phyloP scores from a whole-genome alignment of 2,113 vertebrate species.

The Callionymus lyra region DNA sequence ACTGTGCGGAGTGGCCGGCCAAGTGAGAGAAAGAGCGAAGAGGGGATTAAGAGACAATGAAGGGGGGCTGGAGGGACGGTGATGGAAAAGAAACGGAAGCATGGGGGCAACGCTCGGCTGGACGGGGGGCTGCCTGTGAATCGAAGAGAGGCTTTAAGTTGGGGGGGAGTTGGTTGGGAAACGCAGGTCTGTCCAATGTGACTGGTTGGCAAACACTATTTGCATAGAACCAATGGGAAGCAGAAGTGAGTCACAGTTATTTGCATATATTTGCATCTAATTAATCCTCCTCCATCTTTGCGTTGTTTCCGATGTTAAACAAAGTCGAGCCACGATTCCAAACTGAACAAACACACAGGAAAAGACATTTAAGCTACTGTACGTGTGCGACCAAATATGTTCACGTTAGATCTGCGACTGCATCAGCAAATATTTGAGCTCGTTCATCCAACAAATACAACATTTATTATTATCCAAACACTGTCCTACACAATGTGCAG shows the following conservation, averaged over 20 bases:
- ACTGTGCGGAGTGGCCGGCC: conserved; percentile 19
- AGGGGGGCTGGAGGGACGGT: conserved; percentile 19
- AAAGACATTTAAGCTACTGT: conserved; percentile 13
- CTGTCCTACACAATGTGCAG: no score
- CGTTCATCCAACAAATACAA: no score
- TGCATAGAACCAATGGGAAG: conserved; percentile 61
- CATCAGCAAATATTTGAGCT: conserved; percentile 26
- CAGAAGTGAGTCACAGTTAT: conserved; percentile 62
- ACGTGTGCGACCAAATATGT: conserved; percentile 10
- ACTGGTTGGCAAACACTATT: conserved; percentile 66
- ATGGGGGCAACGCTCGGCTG: conserved; percentile 3
- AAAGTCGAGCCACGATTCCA: conserved; percentile 37
- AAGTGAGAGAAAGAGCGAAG: conserved; percentile 24
- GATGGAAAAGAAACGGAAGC: conserved; percentile 13
- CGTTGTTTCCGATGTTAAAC: conserved; percentile 59
- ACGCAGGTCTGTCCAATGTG: conserved; percentile 45
- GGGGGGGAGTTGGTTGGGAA: conserved; percentile 34
- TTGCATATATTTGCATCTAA: conserved; percentile 71
- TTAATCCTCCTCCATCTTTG: conserved; percentile 52
- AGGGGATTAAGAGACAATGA: conserved; percentile 33
- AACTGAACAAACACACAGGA: conserved; percentile 54
- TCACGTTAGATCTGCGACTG: conserved; percentile 4
- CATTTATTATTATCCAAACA: no score
- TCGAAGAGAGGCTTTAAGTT: conserved; percentile 20
- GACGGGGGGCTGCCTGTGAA: conserved; percentile 6